Conservation (phyloP, 2,113 vertebrate genomes). For the Anseranas semipalmata region DNA sequence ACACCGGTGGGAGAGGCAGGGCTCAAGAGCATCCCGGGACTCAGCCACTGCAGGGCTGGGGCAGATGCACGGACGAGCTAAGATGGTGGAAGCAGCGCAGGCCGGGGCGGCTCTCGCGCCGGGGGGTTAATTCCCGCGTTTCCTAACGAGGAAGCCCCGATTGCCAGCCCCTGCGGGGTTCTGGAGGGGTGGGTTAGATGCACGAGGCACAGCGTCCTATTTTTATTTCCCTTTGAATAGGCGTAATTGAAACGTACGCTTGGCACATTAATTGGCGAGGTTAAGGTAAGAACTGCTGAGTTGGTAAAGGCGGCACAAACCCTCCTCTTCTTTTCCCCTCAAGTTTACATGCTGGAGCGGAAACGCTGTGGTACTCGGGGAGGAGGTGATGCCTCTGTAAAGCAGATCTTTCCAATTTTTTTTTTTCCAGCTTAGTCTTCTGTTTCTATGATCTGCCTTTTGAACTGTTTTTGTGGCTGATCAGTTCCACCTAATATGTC, state of each 20-base stretch:
- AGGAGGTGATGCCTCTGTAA: constrained; percentile 71
- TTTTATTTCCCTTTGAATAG: background rate
- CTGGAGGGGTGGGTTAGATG: background rate
- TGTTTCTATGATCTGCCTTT: constrained; percentile 86
- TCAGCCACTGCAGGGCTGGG: background rate
- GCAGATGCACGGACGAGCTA: background rate
- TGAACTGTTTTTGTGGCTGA: constrained; percentile 90
- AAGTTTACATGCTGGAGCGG: constrained; percentile 38
- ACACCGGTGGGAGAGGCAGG: background rate
- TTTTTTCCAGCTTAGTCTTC: constrained; percentile 71
- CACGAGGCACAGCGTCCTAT: background rate
- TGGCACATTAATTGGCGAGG: constrained; percentile 37
- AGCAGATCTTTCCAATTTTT: constrained; percentile 65
- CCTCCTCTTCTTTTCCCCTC: background rate
- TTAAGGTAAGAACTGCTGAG: constrained; percentile 55
- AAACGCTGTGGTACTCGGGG: constrained; percentile 28
- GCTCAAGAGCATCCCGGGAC: background rate
- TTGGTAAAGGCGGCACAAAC: constrained; percentile 23
- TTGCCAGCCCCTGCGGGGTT: background rate
- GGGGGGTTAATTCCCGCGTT: background rate
- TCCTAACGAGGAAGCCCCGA: background rate
- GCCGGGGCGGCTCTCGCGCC: background rate
- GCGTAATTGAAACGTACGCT: background rate
- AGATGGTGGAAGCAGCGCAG: background rate
- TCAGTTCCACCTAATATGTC: constrained; percentile 88